phyloP scores from a whole-genome alignment of 1,140 invertebrate species.

The Drosophila tropicalis region DNA sequence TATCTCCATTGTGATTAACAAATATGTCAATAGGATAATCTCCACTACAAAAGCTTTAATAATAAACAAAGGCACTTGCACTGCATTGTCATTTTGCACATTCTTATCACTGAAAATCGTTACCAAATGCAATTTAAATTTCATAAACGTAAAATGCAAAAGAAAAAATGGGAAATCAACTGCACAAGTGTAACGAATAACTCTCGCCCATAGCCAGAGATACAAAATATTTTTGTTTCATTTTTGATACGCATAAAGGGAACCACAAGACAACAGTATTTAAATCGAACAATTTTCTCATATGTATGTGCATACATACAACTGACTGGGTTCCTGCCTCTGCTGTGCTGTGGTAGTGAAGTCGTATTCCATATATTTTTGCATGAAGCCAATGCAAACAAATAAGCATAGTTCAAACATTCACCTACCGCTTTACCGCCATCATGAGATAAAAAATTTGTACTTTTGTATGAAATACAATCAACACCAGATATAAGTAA shows the following conservation, averaged over 20 bases:
- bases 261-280: constrained; percentile 6
- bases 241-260: constrained; percentile 1
- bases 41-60: no score
- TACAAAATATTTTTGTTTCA: not conserved
- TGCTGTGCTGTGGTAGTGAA: not conserved
- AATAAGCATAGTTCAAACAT: not conserved
- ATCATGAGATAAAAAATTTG: constrained; percentile 27
- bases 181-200: not conserved
- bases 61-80: not conserved
- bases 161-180: not conserved
- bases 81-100: not conserved
- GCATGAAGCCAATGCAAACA: constrained; percentile 18
- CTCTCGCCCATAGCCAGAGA: not conserved
- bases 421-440: not conserved
- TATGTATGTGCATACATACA: no score
- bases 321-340: no score
- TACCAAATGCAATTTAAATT: not conserved
- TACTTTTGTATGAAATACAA: constrained; percentile 49
- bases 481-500: constrained; percentile 35
- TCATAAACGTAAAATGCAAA: not conserved
- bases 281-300: not conserved
- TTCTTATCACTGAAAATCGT: not conserved
- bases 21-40: no score
- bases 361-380: not conserved
- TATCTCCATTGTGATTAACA: no score